Base-by-base conservation (phyloP, 2,888 invertebrate species). In the Perithous albicinctus region DNA sequence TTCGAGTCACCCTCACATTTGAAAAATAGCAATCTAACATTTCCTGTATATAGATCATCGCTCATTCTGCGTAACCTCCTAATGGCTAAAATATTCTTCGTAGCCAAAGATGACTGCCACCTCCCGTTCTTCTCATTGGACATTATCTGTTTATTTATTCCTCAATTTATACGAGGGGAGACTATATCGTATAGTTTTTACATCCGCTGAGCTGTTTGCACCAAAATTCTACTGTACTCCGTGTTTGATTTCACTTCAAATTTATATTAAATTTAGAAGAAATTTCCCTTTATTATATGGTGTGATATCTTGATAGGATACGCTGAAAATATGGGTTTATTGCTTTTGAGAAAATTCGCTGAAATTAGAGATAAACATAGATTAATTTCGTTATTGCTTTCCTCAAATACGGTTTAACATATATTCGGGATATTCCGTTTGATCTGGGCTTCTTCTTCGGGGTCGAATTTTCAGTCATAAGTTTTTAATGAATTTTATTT, bases 131-230 rank as follows among this genome's bases (percentile, higher is more conserved):
- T 1, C 54, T 2, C 26, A 54, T 7, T 20, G 12, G 6, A 6
- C 54, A 54, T 54, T 54, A 54, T 54, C 54, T 54, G 54, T 54
- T 54, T 54, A 26, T 23, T 51, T 51, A 51, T 51, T 51, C 23
- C 12, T 20, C 51, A 23, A 54, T 54, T 54, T 26, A 26, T 54
- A 26, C 26, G 54, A 26, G 54, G 54, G 54, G 23, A 3, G 54
- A 23, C 23, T 54, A 41, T n/a, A 41, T 48, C 48, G 48, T 48
- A 7, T 48, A 18, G 2, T 18, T 15, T 48, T 48, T n/a, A 18
- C 8, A 8, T 20, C 6, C 48, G 20, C 1, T 6, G 48, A 48
- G n/a, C n/a, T n/a, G n/a, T n/a, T n/a, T n/a, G n/a, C n/a, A n/a
- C n/a, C n/a, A n/a, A n/a, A 18, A 48, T 48, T 8, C 2, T 8